These are phyloP conservation scores for Saccostrea glomerata DNA, from an alignment of 1,140 invertebrate species.

Conservation along the genomic window DNA sequence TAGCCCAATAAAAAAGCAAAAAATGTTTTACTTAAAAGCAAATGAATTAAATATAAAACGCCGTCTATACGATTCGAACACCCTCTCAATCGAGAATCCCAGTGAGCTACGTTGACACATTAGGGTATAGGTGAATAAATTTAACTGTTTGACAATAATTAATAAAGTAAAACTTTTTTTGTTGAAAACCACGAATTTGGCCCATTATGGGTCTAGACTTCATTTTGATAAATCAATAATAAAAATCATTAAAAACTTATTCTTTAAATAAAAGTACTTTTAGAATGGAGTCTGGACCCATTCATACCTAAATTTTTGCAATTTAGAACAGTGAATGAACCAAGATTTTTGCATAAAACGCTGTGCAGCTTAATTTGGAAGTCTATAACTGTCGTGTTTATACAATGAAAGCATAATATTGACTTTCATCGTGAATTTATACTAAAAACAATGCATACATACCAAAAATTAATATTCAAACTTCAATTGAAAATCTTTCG, in stretches of 20 bases:
- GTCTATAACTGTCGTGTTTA: not conserved
- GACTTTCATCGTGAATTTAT: not conserved
- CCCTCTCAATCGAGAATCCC: not conserved
- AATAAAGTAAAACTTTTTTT: not conserved
- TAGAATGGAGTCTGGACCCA: not conserved
- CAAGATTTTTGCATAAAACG: not conserved
- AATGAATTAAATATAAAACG: not conserved
- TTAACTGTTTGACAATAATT: not conserved
- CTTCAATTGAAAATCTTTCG: not conserved
- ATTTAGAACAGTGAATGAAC: conserved; percentile 1
- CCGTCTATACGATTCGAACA: not conserved
- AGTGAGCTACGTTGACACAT: not conserved
- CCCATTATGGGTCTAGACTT: not conserved
- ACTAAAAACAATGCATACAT: not conserved
- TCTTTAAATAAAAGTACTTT: not conserved
- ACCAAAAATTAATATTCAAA: conserved; percentile 4
- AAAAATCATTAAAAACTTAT: not conserved
- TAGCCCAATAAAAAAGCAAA: not conserved
- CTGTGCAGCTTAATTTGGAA: not conserved
- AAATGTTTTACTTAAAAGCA: not conserved
- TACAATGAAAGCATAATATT: not conserved
- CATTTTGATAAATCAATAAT: not conserved
- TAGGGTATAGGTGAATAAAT: not conserved
- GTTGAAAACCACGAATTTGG: not conserved
- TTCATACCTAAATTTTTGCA: not conserved